These are phyloP conservation scores for Lepetodrilus schrolli DNA, from an alignment of 2,888 invertebrate genomes.

Conservation along the genomic window DNA sequence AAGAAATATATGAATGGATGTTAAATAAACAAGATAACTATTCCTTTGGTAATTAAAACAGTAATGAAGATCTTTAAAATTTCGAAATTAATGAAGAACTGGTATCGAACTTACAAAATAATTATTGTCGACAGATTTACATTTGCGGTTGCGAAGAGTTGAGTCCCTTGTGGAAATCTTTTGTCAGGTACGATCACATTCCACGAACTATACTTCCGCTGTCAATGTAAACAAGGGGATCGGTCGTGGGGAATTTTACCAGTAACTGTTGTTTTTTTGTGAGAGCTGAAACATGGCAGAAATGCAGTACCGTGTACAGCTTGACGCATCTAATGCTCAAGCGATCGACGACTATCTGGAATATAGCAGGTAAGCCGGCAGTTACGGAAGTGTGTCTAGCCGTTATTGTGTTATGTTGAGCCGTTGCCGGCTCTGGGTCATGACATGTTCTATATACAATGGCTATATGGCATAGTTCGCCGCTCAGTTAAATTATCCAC, in stretches of 20 bases:
- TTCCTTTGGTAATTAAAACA: too few species aligned
- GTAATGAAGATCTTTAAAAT: too few species aligned
- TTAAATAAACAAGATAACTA: too few species aligned
- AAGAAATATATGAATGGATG: too few species aligned
- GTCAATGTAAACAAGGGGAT: constrained; percentile 34
- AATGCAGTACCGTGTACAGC: constrained; percentile 64
- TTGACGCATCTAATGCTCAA: constrained; percentile 61
- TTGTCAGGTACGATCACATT: background rate
- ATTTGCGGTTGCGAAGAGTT: background rate
- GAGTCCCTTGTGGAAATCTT: background rate
- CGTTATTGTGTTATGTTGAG: background rate
- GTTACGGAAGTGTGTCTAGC: background rate
- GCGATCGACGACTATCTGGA: constrained; percentile 72
- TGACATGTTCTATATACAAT: background rate
- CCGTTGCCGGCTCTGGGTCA: background rate
- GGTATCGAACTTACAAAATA: too few species aligned
- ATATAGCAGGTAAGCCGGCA: constrained; percentile 63
- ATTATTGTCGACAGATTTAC: too few species aligned
- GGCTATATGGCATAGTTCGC: background rate
- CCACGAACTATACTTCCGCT: background rate
- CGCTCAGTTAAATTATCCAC: too few species aligned
- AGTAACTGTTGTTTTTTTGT: background rate
- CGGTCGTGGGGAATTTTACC: background rate
- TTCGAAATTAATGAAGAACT: too few species aligned
- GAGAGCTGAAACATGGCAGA: constrained; percentile 45